Base-by-base conservation (phyloP, 1,140 invertebrate species). In the Drosophila kohkoa region DNA sequence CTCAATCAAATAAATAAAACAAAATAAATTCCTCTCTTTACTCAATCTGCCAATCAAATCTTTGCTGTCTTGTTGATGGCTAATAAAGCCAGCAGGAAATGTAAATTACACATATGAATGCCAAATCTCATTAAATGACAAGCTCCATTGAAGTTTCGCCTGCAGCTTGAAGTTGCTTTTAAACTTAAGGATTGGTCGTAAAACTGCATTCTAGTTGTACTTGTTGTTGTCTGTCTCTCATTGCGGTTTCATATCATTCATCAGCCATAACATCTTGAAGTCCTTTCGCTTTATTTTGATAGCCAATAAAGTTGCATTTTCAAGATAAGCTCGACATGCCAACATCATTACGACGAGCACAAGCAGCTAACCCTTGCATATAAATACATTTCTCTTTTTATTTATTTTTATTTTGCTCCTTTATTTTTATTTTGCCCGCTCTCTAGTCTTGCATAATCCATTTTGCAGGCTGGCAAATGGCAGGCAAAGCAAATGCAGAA, bases 391-490 rank as follows among this genome's bases (percentile, higher is more conserved):
- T 63, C 13, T 54, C 48, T 54, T 13, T 45, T 35, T n/a, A 8
- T 57, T 35, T n/a, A 8, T 48, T 16, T 16, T 48, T 28, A 13
- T 57, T 66, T 66, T 48, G 0, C 8, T 55, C 13, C n/a, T 3
- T 3, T 5, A 5, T 54, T 30, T 64, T 11, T 15, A 6, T 32
- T 5, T 8, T 32, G 30, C 10, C 38, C 38, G 3, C 48, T 32
- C 25, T 30, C 25, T 10, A 3, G 3, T 30, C 48, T 55, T 67
- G 28, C 30, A 67, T 35, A 54, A 57, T 63, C 16, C 30, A 49
- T 64, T 64, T 62, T 43, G 15, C 55, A 25, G 16, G 32, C 16
- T 32, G 57, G 20, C 20, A 49, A 62, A 51, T 16, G 30, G n/a
- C 55, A 59, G 16, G 16, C 32, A 5, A 62, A 25, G 35, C 10